Evolutionary conservation across 2,797 vertebrate species (phyloP).

Genomic region (Anisognathus igniventris): DNA sequence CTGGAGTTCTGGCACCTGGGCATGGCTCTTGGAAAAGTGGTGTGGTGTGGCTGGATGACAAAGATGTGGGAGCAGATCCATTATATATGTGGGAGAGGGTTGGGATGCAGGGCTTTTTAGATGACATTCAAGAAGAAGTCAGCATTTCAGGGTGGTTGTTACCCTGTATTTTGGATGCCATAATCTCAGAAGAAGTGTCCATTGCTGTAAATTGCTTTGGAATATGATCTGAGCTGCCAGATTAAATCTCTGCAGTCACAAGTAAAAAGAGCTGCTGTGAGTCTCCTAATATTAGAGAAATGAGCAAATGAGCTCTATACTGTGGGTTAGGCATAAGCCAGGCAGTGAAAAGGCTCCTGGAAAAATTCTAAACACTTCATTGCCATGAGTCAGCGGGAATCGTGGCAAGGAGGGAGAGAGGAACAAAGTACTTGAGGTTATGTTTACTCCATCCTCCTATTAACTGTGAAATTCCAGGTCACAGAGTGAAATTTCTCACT

Average conservation of each 20-base stretch:
- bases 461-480: slow-evolving; percentile 13
- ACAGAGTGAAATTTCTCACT: neutral
- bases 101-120: neutral
- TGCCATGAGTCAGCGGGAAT: neutral
- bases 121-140: neutral
- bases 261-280: neutral
- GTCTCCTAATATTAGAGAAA: neutral
- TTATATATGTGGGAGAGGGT: neutral
- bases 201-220: neutral
- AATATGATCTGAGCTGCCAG: neutral
- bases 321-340: neutral
- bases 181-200: neutral
- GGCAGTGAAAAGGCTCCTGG: neutral
- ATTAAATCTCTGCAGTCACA: neutral
- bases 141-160: neutral
- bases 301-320: neutral
- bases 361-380: slow-evolving; percentile 3
- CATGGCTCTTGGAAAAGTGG: neutral
- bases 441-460: neutral
- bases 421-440: slow-evolving; percentile 10
- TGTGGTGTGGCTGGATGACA: neutral
- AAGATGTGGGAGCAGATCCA: neutral
- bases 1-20: neutral
- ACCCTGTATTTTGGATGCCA: neutral
- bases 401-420: neutral